phyloP scores from a whole-genome alignment of 2,797 vertebrate species.

The Trachurus trachurus region DNA sequence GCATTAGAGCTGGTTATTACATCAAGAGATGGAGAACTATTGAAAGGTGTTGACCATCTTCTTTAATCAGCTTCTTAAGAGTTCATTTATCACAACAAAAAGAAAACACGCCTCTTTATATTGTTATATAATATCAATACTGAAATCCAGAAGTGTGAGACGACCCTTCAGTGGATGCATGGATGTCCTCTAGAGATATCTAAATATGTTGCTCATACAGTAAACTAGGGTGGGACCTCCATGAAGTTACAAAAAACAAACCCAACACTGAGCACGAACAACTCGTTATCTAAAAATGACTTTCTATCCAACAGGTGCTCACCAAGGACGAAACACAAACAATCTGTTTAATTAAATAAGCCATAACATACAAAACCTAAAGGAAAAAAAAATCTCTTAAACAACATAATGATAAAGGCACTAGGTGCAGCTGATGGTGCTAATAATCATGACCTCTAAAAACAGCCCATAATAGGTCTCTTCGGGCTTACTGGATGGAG shows the following conservation, averaged over 20 bases:
- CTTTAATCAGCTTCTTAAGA: no score
- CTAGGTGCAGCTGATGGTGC: neutral
- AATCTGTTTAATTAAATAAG: no score
- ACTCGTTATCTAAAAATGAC: neutral
- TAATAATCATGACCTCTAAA: constrained; percentile 6
- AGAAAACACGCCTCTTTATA: no score
- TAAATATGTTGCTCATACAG: neutral
- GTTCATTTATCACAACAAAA: neutral
- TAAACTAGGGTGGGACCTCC: neutral
- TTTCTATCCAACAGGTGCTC: neutral
- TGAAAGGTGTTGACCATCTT: neutral
- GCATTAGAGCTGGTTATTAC: neutral
- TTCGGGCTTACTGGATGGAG: constrained; percentile 56
- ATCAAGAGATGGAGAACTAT: neutral
- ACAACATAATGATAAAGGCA: neutral
- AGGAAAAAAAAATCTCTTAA: no score
- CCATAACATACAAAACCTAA: neutral
- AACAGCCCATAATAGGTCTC: constrained; percentile 28
- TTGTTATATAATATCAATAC: no score
- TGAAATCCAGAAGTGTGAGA: neutral
- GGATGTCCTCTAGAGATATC: neutral
- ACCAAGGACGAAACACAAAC: neutral
- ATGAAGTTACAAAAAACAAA: neutral
- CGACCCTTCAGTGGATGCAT: neutral
- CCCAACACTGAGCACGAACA: neutral